Evolutionary conservation across 1,140 invertebrate genomes (phyloP).

Genomic region (Chelonus insularis): DNA sequence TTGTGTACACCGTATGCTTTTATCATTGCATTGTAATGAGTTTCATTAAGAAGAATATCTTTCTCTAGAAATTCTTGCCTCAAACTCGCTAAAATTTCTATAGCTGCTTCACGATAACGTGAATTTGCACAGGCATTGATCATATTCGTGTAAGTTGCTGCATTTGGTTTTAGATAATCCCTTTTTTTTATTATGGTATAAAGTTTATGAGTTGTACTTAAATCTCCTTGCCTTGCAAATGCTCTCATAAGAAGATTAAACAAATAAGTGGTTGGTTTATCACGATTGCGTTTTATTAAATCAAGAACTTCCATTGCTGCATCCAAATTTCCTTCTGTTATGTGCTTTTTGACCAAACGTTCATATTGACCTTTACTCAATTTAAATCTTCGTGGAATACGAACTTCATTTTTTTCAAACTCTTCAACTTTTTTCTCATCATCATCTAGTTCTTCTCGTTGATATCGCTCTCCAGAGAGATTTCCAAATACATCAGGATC

Average conservation of each 20-base stretch:
- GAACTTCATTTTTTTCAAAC: conserved; percentile 39
- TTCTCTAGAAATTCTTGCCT: conserved; percentile 71
- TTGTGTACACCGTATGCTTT: conserved; percentile 87
- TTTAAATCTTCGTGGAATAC: conserved; percentile 39
- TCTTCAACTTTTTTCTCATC: conserved; percentile 46
- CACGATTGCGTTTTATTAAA: conserved; percentile 75
- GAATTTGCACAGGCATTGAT: conserved; percentile 87
- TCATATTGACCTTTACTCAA: conserved; percentile 67
- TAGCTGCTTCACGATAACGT: conserved; percentile 68
- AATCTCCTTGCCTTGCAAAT: conserved; percentile 79
- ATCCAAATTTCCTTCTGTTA: conserved; percentile 66
- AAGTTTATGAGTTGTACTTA: conserved; percentile 81
- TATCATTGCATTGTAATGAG: conserved; percentile 86
- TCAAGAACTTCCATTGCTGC: conserved; percentile 79
- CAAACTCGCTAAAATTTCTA: conserved; percentile 58
- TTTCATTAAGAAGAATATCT: conserved; percentile 69
- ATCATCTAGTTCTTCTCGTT: conserved; percentile 41
- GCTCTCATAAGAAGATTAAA: conserved; percentile 80
- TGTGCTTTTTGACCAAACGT: conserved; percentile 68
- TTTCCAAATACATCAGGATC: conserved; percentile 51
- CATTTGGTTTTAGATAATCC: conserved; percentile 65
- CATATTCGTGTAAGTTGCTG: conserved; percentile 77
- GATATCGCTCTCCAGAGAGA: conserved; percentile 37
- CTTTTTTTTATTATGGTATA: conserved; percentile 81
- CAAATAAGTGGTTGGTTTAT: conserved; percentile 76